Percentiles rank a stretch among this genome's conserved stretches.
Conservation (phyloP, 2,797 vertebrate genomes). For the Decapterus maruadsi region DNA sequence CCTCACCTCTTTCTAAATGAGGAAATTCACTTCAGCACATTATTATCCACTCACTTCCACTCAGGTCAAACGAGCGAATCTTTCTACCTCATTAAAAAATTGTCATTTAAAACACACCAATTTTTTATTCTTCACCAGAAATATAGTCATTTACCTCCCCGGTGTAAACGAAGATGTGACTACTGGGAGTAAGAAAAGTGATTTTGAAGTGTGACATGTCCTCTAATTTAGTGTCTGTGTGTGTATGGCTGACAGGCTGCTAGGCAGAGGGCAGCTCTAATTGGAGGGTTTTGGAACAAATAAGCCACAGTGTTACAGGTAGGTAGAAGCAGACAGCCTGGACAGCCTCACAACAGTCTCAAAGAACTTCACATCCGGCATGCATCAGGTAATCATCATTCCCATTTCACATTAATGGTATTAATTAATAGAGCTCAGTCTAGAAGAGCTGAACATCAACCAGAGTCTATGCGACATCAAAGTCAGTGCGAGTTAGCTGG, state of each 20-base stretch:
- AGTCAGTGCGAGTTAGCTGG: background rate
- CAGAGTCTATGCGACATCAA: background rate
- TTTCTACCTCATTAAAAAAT: background rate
- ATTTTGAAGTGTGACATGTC: conserved; percentile 43
- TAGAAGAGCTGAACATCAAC: background rate
- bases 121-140: background rate
- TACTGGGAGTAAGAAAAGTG: conserved; percentile 29
- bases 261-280: conserved; percentile 62
- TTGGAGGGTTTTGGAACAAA: conserved; percentile 66
- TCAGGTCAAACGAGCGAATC: background rate
- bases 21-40: background rate
- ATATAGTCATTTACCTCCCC: background rate
- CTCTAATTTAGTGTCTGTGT: conserved; percentile 47
- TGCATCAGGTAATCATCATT: background rate
- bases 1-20: no score
- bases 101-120: background rate
- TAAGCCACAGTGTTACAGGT: conserved; percentile 23
- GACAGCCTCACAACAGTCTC: background rate
- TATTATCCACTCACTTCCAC: background rate
- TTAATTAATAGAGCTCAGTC: background rate
- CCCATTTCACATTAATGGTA: background rate
- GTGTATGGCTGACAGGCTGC: conserved; percentile 54
- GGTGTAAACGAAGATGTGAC: conserved; percentile 18
- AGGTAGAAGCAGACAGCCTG: conserved; percentile 12
- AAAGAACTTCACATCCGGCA: background rate